These are phyloP conservation scores for Otolemur garnettii DNA, from an alignment of 2,113 vertebrate species.

Conservation along the genomic window DNA sequence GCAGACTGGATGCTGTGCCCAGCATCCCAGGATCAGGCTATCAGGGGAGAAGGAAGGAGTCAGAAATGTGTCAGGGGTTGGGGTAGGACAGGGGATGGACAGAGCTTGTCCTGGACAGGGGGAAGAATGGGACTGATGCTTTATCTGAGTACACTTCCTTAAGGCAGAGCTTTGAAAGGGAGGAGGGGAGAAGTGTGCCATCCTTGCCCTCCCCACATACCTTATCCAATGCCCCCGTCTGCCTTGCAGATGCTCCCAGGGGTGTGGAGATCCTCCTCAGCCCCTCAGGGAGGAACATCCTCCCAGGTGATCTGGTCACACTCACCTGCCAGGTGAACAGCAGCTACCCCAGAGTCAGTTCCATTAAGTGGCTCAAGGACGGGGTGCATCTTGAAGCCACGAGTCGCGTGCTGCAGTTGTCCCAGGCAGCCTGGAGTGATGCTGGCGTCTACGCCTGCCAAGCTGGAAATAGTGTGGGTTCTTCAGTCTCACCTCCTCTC, in stretches of 20 bases:
- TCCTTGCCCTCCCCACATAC: too few species aligned
- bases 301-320: conserved; percentile 73
- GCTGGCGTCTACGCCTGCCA: conserved; percentile 84
- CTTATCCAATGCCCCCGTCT: rapidly evolving
- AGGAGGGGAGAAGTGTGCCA: neutral
- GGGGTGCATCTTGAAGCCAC: neutral
- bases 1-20: neutral
- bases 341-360: conserved; percentile 78
- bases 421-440: conserved; percentile 36
- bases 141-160: neutral
- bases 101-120: neutral
- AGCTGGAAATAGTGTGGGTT: conserved; percentile 76
- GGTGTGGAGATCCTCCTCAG: conserved; percentile 35
- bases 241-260: conserved; percentile 84
- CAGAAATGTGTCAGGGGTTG: neutral
- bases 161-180: neutral
- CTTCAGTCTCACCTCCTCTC: rapidly evolving
- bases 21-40: neutral
- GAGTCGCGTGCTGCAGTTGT: conserved; percentile 54
- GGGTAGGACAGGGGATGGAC: neutral
- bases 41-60: neutral
- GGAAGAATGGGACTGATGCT: neutral
- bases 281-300: conserved; percentile 79
- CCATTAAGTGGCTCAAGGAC: conserved; percentile 83
- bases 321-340: conserved; percentile 84